A percentile compares a stretch with the other conserved stretches of the same genome.
Conservation (phyloP, 2,797 vertebrate species). For the Micrastur ruficollis region DNA sequence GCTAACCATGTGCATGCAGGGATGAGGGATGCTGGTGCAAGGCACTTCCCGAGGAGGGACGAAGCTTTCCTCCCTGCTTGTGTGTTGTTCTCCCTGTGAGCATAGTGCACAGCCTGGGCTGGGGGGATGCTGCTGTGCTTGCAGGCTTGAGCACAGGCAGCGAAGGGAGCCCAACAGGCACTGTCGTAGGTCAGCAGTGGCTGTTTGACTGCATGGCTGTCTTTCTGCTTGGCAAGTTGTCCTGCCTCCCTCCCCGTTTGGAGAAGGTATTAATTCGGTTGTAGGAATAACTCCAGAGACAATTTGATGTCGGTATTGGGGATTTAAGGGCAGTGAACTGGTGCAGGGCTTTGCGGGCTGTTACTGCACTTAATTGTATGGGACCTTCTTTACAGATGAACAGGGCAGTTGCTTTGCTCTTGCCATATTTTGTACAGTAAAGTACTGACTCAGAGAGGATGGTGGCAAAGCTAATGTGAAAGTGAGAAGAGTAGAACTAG, state of each 20-base stretch:
- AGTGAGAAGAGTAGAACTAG: not conserved
- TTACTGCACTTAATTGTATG: not conserved
- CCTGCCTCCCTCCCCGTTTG: not conserved
- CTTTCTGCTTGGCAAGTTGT: not conserved
- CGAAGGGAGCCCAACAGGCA: fast-evolving
- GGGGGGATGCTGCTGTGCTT: no score
- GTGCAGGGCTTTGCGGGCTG: not conserved
- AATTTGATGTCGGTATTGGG: not conserved
- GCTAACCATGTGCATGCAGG: not conserved
- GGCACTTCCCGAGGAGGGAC: not conserved
- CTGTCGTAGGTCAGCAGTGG: not conserved
- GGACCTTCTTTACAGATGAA: not conserved
- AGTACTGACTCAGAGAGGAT: not conserved
- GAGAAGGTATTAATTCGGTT: not conserved
- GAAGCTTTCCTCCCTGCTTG: not conserved
- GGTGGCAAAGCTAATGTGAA: not conserved
- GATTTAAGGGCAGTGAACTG: not conserved
- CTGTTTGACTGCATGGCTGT: not conserved
- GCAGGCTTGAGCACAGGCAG: not conserved
- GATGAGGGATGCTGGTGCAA: not conserved
- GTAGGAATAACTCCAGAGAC: not conserved
- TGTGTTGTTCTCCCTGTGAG: fast-evolving
- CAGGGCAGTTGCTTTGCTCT: not conserved
- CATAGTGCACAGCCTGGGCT: fast-evolving
- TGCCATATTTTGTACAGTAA: not conserved